A percentile compares a stretch with the other conserved stretches of the same genome.
Evolutionary conservation across 2,113 vertebrate genomes (phyloP).

Genomic region (Gymnarchus niloticus): DNA sequence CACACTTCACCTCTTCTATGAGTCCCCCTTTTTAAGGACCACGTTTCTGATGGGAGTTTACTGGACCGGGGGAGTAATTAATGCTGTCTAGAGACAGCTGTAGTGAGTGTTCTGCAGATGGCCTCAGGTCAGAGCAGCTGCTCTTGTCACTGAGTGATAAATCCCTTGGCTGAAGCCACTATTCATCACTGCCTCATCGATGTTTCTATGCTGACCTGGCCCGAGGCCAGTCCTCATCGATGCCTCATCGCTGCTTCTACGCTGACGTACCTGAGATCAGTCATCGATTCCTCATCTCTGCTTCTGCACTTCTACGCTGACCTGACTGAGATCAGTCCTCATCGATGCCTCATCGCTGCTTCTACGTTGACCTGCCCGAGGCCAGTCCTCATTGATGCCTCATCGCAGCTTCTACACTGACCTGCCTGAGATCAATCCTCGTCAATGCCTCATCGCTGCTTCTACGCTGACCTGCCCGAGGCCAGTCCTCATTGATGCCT

Average conservation of each 20-base stretch:
- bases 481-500: background rate
- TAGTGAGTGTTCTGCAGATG: background rate
- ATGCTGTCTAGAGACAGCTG: background rate
- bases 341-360: background rate
- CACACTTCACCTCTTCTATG: background rate
- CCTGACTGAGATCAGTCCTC: background rate
- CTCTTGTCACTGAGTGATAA: background rate
- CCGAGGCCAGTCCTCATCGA: background rate
- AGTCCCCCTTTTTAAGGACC: background rate
- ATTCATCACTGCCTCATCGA: background rate
- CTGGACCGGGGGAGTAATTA: constrained; percentile 5
- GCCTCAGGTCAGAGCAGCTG: background rate
- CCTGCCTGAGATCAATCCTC: background rate
- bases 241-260: background rate
- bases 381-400: background rate
- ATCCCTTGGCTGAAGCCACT: background rate
- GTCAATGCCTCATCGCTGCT: background rate
- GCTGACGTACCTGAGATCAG: background rate
- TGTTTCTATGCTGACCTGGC: background rate
- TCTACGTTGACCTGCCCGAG: background rate
- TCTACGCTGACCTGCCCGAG: background rate
- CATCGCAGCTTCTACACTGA: background rate
- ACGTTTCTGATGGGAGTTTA: constrained; percentile 3
- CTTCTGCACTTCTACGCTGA: background rate
- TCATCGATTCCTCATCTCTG: background rate